Conservation (phyloP, 2,888 invertebrate species). For the Melanostoma mellinum region DNA sequence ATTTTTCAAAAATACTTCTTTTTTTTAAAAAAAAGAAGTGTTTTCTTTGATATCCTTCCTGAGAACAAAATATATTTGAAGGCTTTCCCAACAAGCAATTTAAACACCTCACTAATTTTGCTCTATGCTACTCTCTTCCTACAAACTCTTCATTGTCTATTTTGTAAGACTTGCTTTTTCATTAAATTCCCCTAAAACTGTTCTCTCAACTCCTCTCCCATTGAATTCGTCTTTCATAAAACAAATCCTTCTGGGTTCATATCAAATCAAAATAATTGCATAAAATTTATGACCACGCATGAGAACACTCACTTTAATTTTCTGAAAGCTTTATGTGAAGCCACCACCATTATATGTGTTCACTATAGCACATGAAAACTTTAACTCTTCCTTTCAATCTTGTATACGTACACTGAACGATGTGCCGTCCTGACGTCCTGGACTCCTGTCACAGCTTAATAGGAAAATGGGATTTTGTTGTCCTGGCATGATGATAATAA, state of each 20-base stretch:
- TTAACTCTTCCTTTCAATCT: neutral
- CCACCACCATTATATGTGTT: neutral
- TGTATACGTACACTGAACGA: neutral
- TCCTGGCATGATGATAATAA: slow-evolving; percentile 68
- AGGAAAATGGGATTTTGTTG: slow-evolving; percentile 72
- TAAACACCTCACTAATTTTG: no score
- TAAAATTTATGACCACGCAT: slow-evolving; percentile 70
- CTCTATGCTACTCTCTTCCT: no score
- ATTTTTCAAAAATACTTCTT: no score
- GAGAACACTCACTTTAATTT: slow-evolving; percentile 53
- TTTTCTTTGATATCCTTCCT: no score
- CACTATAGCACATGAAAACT: neutral
- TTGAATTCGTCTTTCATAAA: neutral
- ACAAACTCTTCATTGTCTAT: no score
- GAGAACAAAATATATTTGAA: no score
- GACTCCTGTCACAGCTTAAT: slow-evolving; percentile 65
- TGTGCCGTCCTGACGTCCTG: slow-evolving; percentile 10
- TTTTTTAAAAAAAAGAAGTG: no score
- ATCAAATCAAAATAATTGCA: slow-evolving; percentile 72
- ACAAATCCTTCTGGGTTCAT: slow-evolving; percentile 63
- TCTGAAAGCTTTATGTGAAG: neutral
- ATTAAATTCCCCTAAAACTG: no score
- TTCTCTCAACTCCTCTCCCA: neutral
- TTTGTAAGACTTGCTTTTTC: no score
- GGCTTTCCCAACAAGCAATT: no score